Evolutionary conservation across 2,797 vertebrate species (phyloP), one percentile per base, ranked within the genome.

Genomic region (Enteromius trimaculatus): DNA sequence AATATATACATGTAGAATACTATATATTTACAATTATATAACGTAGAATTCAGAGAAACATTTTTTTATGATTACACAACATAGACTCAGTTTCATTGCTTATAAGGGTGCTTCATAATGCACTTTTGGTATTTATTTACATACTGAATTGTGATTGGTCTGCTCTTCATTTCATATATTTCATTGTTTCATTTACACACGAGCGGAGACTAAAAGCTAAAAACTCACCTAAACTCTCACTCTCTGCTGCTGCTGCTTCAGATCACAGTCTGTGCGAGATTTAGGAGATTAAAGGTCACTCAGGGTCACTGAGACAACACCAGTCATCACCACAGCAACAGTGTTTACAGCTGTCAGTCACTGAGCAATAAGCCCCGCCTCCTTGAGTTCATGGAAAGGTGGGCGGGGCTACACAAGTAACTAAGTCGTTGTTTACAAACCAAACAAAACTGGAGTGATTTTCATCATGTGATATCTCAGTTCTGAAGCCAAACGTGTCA

Each of bases 361-460:
- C 60, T 26, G 23, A 19, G 13, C 66, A 69, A n/a, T 10, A 3
- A 80, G 31, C 74, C 66, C 70, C 70, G 6, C 87, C 88, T 86
- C 71, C 19, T 58, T 14, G 6, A 82, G 60, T 19, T 37, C 26
- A 53, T 71, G 72, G 55, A 29, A 74, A 66, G 0, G 47, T 66
- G 79, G 65, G 60, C 77, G 78, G n/a, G 37, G 39, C 26, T 10
- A 55, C 62, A 23, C 62, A 16, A 37, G 51, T 62, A 5, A 44
- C 84, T 79, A 51, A 44, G 21, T 62, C 26, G 55, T 39, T 89
- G 86, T 90, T 88, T 88, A 87, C 90, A 90, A 81, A 84, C 78
- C 85, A 92, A 92, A 92, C 90, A 89, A 17, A 69, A 17, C 55
- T 3, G 42, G 42, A 19, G 49, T 34, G 31, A 80, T 42, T 81